phyloP scores from a whole-genome alignment of 2,113 vertebrate genomes.

The Thermophis baileyi region DNA sequence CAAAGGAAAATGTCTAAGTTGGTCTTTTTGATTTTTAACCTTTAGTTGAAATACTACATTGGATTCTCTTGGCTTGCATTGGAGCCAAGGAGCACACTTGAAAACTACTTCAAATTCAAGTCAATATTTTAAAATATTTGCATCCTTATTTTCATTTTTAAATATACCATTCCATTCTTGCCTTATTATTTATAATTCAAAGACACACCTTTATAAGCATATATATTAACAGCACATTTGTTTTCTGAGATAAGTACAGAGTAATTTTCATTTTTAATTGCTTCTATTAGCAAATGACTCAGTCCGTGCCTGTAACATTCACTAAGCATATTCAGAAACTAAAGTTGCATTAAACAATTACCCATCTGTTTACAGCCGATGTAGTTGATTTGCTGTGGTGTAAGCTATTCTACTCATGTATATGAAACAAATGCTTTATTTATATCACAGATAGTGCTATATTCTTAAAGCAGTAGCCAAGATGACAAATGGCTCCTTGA shows the following conservation, averaged over 20 bases:
- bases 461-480: not conserved
- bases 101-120: not conserved
- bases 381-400: not conserved
- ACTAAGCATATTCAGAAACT: conserved; percentile 44
- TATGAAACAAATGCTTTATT: not conserved
- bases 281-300: conserved; percentile 58
- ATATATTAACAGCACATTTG: conserved; percentile 61
- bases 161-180: conserved; percentile 24
- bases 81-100: not conserved
- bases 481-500: not conserved
- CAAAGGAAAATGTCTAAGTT: conserved; percentile 39
- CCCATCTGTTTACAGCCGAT: conserved; percentile 13
- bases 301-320: conserved; percentile 45
- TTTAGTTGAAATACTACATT: not conserved
- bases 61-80: not conserved
- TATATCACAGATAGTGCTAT: not conserved
- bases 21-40: conserved; percentile 9
- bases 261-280: conserved; percentile 76
- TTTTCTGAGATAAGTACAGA: conserved; percentile 62
- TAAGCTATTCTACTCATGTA: not conserved
- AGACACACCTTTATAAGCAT: conserved; percentile 41
- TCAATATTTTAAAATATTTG: conserved; percentile 5
- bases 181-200: conserved; percentile 38
- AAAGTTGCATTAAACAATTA: conserved; percentile 42
- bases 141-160: conserved; percentile 26